Evolutionary conservation across 2,888 invertebrate genomes (phyloP).

Genomic region (Amblyjoppa fuscipennis): DNA sequence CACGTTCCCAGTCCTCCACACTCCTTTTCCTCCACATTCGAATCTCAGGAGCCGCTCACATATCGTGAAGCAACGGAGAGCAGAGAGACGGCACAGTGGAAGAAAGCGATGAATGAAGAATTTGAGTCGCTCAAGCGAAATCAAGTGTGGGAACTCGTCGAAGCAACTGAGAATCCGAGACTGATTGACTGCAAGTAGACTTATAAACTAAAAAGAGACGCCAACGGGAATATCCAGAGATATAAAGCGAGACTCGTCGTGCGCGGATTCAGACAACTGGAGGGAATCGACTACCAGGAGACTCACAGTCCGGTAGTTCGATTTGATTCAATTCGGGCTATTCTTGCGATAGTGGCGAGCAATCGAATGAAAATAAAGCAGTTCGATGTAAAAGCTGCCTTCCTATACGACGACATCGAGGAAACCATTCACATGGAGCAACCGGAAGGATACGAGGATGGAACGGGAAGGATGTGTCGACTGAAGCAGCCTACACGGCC

Average conservation of each 20-base stretch:
- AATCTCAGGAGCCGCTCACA: background rate
- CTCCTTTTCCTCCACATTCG: no score
- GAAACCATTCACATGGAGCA: no score
- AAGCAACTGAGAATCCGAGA: background rate
- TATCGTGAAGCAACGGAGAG: slow-evolving; percentile 12
- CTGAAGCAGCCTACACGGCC: no score
- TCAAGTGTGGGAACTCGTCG: slow-evolving; percentile 47
- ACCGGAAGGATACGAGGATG: no score
- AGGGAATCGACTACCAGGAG: slow-evolving; percentile 71
- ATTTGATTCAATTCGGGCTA: no score
- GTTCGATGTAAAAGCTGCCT: no score
- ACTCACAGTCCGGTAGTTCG: no score
- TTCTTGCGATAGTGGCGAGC: no score
- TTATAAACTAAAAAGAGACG: slow-evolving; percentile 62
- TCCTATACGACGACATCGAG: no score
- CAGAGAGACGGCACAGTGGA: slow-evolving; percentile 21
- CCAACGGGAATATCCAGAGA: slow-evolving; percentile 66
- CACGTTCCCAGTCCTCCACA: no score
- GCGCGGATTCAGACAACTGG: slow-evolving; percentile 70
- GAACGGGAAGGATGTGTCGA: no score
- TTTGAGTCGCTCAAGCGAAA: slow-evolving; percentile 57
- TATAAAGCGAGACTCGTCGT: slow-evolving; percentile 76
- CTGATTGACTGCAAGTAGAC: slow-evolving; percentile 30
- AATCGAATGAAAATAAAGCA: no score
- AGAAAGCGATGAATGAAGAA: slow-evolving; percentile 52